Base-by-base conservation (phyloP, 2,888 invertebrate genomes). In the Tachina lurida region DNA sequence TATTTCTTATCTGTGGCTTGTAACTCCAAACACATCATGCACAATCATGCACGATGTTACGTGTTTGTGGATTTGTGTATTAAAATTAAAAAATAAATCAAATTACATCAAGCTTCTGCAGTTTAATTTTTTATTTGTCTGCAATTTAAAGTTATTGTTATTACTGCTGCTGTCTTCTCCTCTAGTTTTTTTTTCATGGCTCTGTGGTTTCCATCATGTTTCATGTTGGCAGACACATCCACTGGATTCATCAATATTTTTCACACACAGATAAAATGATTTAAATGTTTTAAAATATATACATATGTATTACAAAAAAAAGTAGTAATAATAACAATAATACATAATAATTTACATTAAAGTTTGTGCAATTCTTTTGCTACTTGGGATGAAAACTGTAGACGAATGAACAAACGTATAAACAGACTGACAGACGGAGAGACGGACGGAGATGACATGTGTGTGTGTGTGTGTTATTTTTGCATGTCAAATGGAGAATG, bases 121-220 rank as follows among this genome's bases (percentile, higher is more conserved):
- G 43, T 74, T 71, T 0, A 62, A 22, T 52, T 52, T 10, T 70
- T 62, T n/a, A n/a, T n/a, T n/a, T 52, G 2, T 31, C 41, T 60
- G 41, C 10, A 77, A 45, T 19, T 65, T 60, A 68, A 68, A 70
- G n/a, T 45, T 71, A 54, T 43, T 70, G 39, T 73, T 80, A 52
- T 73, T 80, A 52, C 54, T 67, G 41, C 31, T 54, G 39, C 15
- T 60, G 52, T 56, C 43, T 49, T 56, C 47, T 60, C 15, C 4
- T 45, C 39, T 77, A 49, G 31, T 31, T 73, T 12, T 43, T 58
- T 0, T 17, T 19, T 65, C 41, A 52, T 49, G 19, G 17, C n/a
- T 54, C 39, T 81, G 81, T 31, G 74, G 68, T 81, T 75, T 81
- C 19, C 62, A 81, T 68, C 80, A 74, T 41, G 54, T 68, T 62